These are phyloP conservation scores for Limosa lapponica DNA, from an alignment of 2,797 vertebrate species.

Conservation along the genomic window DNA sequence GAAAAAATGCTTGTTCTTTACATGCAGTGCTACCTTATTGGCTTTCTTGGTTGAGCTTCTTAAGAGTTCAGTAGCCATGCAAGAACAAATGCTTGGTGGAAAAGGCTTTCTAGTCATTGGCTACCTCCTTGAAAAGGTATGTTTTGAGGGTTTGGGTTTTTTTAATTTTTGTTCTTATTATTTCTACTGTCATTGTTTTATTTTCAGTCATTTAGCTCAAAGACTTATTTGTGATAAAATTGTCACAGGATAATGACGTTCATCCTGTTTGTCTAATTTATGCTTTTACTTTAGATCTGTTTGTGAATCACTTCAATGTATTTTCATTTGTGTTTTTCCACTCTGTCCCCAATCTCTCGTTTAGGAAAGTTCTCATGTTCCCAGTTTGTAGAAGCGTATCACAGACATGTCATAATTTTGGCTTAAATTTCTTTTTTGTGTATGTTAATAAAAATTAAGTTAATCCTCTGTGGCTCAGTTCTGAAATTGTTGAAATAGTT, in stretches of 20 bases:
- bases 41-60: constrained; percentile 88
- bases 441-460: background rate
- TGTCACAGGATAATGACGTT: no score
- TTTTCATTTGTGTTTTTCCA: background rate
- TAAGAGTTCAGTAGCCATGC: constrained; percentile 90
- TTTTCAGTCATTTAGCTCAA: background rate
- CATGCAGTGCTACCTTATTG: constrained; percentile 84
- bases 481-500: background rate
- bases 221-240: background rate
- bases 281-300: background rate
- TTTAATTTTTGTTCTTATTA: background rate
- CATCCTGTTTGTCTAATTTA: background rate
- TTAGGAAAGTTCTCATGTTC: background rate
- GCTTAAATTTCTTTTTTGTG: background rate
- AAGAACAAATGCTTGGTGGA: constrained; percentile 90
- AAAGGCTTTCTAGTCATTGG: constrained; percentile 90
- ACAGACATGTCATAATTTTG: background rate
- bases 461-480: background rate
- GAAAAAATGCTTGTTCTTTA: constrained; percentile 65
- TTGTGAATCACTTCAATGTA: background rate
- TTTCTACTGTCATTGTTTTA: background rate
- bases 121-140: constrained; percentile 89
- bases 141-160: background rate
- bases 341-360: background rate
- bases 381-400: background rate